phyloP scores from a whole-genome alignment of 2,113 vertebrate genomes.

The Marmota flaviventris region DNA sequence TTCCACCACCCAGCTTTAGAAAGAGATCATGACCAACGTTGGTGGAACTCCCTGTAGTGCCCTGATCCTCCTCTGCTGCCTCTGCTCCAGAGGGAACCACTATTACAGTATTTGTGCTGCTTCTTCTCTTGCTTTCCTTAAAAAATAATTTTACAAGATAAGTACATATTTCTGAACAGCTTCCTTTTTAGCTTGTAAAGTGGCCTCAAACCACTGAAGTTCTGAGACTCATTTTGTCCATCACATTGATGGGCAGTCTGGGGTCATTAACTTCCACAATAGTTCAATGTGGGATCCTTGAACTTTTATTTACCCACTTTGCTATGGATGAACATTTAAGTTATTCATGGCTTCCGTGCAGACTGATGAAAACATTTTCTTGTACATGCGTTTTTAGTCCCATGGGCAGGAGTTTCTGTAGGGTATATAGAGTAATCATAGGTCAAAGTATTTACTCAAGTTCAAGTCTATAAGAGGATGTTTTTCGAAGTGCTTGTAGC shows the following conservation, averaged over 20 bases:
- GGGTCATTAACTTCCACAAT: background rate
- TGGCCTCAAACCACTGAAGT: background rate
- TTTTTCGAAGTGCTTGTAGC: background rate
- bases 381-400: background rate
- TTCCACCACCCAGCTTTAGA: background rate
- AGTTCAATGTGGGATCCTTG: too few species aligned
- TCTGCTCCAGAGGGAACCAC: background rate
- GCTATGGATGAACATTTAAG: background rate
- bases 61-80: background rate
- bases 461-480: background rate
- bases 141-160: background rate
- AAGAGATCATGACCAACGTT: background rate
- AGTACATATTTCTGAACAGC: background rate
- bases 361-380: background rate
- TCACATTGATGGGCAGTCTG: background rate
- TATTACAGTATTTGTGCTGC: background rate
- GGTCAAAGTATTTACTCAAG: background rate
- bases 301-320: background rate
- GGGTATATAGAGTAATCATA: background rate
- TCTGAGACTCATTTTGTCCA: background rate
- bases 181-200: background rate
- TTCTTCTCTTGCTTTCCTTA: background rate
- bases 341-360: background rate
- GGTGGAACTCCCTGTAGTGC: fast-evolving
- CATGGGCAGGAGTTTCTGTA: background rate